phyloP scores from a whole-genome alignment of 2,797 vertebrate species.

The Cirrhinus molitorella region DNA sequence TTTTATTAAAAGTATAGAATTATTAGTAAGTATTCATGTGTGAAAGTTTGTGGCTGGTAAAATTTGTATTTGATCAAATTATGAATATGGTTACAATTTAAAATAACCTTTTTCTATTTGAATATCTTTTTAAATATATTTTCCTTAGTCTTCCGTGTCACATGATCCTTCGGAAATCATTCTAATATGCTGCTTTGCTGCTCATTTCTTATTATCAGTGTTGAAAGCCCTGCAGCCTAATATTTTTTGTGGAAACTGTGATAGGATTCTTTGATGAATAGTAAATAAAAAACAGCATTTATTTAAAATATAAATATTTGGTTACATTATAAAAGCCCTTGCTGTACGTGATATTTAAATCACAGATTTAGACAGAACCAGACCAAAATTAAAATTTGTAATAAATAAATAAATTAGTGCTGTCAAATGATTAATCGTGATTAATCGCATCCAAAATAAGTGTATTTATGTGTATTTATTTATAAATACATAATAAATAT shows the following conservation, averaged over 20 bases:
- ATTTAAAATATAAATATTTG: no score
- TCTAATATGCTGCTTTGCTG: background rate
- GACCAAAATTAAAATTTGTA: no score
- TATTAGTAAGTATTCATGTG: background rate
- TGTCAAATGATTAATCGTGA: no score
- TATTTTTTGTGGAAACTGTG: background rate
- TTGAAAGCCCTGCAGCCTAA: background rate
- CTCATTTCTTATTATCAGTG: background rate
- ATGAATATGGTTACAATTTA: background rate
- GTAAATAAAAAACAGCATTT: no score
- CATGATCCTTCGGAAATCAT: background rate
- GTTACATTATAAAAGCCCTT: no score
- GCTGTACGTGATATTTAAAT: no score
- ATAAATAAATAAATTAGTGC: no score
- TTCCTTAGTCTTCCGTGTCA: background rate
- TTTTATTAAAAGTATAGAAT: background rate
- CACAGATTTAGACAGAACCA: no score
- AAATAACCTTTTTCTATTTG: background rate
- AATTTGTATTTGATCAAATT: background rate
- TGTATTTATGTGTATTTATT: no score
- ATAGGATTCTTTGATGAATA: background rate
- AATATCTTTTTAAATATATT: background rate
- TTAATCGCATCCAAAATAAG: no score
- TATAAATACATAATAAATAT: no score
- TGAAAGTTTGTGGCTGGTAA: background rate